Evolutionary conservation across 2,888 invertebrate species (phyloP).

Genomic region (Hypomecis atomaria): DNA sequence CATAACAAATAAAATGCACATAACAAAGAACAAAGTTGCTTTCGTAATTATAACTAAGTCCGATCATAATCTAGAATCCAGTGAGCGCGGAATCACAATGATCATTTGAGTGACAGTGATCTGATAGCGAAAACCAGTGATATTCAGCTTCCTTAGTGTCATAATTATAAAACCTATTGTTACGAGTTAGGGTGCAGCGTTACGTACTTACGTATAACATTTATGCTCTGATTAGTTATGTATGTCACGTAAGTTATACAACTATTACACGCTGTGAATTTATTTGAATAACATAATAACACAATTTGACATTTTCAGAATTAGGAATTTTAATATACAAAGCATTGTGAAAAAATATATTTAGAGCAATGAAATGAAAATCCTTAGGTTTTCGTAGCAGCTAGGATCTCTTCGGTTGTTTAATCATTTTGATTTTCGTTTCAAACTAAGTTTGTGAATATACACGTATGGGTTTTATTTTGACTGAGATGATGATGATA

Average conservation of each 20-base stretch:
- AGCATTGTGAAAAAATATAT: no score
- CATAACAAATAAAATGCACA: no score
- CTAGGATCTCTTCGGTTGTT: no score
- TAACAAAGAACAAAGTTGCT: no score
- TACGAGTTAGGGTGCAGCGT: conserved; percentile 47
- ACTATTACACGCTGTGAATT: conserved; percentile 39
- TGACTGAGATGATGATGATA: no score
- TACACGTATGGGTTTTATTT: no score
- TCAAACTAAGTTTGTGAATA: no score
- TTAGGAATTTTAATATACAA: no score
- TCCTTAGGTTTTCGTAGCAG: no score
- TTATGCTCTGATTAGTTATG: conserved; percentile 49
- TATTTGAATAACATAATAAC: conserved; percentile 4
- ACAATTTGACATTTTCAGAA: no score
- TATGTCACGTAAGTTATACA: conserved; percentile 49
- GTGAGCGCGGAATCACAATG: conserved; percentile 19
- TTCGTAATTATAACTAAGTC: background rate
- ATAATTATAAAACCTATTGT: conserved; percentile 52
- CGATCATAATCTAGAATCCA: background rate
- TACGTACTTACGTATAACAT: conserved; percentile 51
- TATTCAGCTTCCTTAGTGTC: conserved; percentile 46
- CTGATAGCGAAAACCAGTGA: conserved; percentile 42
- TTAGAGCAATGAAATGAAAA: no score
- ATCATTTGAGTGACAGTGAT: conserved; percentile 32
- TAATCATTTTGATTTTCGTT: no score